phyloP scores from a whole-genome alignment of 2,888 invertebrate genomes.

The Epistrophella euchroma region DNA sequence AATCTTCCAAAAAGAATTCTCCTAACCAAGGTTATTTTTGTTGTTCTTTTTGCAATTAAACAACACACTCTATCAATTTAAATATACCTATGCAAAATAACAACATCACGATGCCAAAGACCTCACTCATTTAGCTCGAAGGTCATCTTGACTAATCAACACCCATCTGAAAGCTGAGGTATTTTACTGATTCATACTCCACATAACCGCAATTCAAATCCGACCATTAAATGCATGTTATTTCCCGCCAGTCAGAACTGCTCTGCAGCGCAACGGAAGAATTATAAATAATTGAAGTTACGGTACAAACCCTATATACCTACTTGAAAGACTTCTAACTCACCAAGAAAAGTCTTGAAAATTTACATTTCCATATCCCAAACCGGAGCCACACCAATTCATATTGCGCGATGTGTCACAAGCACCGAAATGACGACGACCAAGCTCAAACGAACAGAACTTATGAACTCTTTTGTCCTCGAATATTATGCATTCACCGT shows the following conservation, averaged over 20 bases:
- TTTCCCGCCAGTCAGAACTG: conserved; percentile 19
- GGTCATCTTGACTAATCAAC: conserved; percentile 67
- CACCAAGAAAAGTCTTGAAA: conserved; percentile 51
- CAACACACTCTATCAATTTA: conserved; percentile 15
- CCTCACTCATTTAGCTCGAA: conserved; percentile 43
- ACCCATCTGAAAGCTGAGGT: conserved; percentile 35
- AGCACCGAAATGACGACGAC: conserved; percentile 9
- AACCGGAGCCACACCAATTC: conserved; percentile 46
- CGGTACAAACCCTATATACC: conserved; percentile 49
- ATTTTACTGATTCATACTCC: conserved; percentile 66
- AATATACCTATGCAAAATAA: conserved; percentile 11
- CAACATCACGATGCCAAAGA: conserved; percentile 51
- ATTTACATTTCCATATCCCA: conserved; percentile 23
- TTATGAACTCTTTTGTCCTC: conserved; percentile 65
- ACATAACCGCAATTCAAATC: conserved; percentile 56
- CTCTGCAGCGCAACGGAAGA: conserved; percentile 22
- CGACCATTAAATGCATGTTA: conserved; percentile 52
- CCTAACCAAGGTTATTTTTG: neutral
- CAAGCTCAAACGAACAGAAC: conserved; percentile 10
- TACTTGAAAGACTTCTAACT: conserved; percentile 56
- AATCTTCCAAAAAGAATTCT: neutral
- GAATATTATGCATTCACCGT: conserved; percentile 52
- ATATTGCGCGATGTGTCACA: conserved; percentile 63
- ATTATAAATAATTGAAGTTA: conserved; percentile 38
- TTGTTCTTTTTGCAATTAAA: conserved; percentile 15